Conservation (phyloP, 2,888 invertebrate species). For the Eupsilia transversa region DNA sequence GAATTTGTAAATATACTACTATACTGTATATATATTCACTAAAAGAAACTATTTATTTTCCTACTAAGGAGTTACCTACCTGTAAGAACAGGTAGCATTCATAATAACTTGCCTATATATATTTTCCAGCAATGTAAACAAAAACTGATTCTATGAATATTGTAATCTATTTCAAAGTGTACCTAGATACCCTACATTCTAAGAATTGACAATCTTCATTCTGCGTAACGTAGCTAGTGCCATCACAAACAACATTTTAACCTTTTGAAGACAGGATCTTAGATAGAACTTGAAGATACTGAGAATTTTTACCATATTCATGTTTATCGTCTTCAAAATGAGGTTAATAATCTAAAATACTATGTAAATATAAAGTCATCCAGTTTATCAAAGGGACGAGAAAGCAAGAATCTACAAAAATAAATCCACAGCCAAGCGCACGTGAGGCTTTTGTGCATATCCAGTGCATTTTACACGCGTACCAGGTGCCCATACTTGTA, state of each 20-base stretch:
- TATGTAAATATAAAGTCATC: not conserved
- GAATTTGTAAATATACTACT: too few species aligned
- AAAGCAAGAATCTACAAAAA: not conserved
- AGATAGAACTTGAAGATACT: not conserved
- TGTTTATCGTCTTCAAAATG: not conserved
- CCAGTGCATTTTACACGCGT: not conserved
- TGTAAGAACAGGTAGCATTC: not conserved
- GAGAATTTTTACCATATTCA: not conserved
- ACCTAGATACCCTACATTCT: not conserved
- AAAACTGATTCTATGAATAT: not conserved
- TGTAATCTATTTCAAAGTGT: not conserved
- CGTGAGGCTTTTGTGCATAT: not conserved
- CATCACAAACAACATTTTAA: conserved; percentile 4
- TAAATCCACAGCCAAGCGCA: too few species aligned
- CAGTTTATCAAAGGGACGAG: not conserved
- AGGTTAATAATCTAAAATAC: not conserved
- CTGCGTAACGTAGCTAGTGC: not conserved
- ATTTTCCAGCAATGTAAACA: conserved; percentile 1
- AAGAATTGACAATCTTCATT: not conserved
- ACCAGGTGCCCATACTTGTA: not conserved
- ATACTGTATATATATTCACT: too few species aligned
- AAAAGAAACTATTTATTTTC: not conserved
- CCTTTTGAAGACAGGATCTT: conserved; percentile 9
- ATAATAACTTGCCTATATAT: not conserved
- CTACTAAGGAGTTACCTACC: too few species aligned